Conservation (phyloP, 1,140 invertebrate genomes). For the Elymnias hypermnestra region DNA sequence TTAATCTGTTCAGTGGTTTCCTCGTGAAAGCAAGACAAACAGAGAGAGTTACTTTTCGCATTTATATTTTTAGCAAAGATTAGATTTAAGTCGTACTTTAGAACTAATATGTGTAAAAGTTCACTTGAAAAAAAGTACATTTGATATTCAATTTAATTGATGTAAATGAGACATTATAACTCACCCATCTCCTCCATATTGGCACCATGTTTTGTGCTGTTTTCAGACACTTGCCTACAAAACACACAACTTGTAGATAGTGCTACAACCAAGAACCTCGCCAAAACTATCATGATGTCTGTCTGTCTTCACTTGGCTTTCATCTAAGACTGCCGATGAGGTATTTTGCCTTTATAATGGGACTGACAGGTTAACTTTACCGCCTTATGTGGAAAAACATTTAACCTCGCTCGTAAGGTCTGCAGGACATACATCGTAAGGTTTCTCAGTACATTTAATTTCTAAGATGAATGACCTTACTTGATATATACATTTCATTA, state of each 20-base stretch:
- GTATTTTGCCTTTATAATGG: conserved; percentile 55
- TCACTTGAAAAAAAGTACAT: too few species aligned
- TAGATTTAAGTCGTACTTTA: too few species aligned
- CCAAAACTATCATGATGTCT: conserved; percentile 32
- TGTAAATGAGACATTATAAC: not conserved
- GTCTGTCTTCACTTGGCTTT: conserved; percentile 29
- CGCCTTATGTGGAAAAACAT: conserved; percentile 50
- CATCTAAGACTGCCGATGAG: conserved; percentile 36
- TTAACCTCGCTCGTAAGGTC: conserved; percentile 44
- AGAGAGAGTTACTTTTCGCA: not conserved
- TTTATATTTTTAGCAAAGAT: too few species aligned
- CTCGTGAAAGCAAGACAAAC: too few species aligned
- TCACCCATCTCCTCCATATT: conserved; percentile 32
- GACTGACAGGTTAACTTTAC: conserved; percentile 30
- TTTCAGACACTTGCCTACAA: conserved; percentile 21
- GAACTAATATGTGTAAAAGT: too few species aligned
- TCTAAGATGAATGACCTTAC: not conserved
- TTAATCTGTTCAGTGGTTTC: too few species aligned
- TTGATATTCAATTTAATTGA: not conserved
- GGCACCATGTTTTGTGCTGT: conserved; percentile 19
- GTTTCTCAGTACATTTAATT: conserved; percentile 1
- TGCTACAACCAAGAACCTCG: conserved; percentile 23
- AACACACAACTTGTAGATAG: conserved; percentile 14
- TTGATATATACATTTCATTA: too few species aligned
- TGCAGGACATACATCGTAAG: conserved; percentile 28